These are phyloP conservation scores for Cyprinella venusta DNA, from an alignment of 2,797 vertebrate genomes.

Conservation along the genomic window DNA sequence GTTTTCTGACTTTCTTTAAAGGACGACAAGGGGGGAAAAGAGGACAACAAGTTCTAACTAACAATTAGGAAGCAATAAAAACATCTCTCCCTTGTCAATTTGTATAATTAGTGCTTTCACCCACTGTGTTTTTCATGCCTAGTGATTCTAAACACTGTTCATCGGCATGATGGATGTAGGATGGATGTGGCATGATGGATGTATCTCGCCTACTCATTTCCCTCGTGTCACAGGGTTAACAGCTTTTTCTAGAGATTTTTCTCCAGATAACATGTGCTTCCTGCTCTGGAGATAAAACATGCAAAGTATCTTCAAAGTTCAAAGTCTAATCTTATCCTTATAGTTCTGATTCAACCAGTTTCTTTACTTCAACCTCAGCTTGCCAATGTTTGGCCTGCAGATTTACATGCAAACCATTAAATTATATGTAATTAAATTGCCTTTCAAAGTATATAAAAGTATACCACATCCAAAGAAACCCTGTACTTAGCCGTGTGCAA, in stretches of 20 bases:
- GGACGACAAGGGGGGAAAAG: not conserved
- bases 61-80: slow-evolving; percentile 30
- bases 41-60: slow-evolving; percentile 1
- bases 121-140: slow-evolving; percentile 31
- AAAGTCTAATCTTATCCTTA: slow-evolving; percentile 3
- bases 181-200: slow-evolving; percentile 30
- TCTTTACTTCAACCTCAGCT: not conserved
- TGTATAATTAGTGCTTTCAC: slow-evolving; percentile 37
- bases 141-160: slow-evolving; percentile 23
- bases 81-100: slow-evolving; percentile 39
- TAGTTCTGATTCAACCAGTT: slow-evolving; percentile 26
- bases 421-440: slow-evolving; percentile 12
- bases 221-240: slow-evolving; percentile 56
- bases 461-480: not conserved
- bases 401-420: slow-evolving; percentile 7
- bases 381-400: slow-evolving; percentile 1
- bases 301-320: slow-evolving; percentile 8
- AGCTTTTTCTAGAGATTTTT: slow-evolving; percentile 48
- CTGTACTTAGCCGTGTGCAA: not conserved
- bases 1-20: slow-evolving; percentile 10
- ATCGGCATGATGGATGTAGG: slow-evolving; percentile 22
- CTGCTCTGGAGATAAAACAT: slow-evolving; percentile 42
- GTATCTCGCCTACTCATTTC: slow-evolving; percentile 48
- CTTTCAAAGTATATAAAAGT: slow-evolving; percentile 4
- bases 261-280: slow-evolving; percentile 39